These are phyloP conservation scores for Toxostoma redivivum DNA, from an alignment of 2,113 vertebrate species.

Conservation along the genomic window DNA sequence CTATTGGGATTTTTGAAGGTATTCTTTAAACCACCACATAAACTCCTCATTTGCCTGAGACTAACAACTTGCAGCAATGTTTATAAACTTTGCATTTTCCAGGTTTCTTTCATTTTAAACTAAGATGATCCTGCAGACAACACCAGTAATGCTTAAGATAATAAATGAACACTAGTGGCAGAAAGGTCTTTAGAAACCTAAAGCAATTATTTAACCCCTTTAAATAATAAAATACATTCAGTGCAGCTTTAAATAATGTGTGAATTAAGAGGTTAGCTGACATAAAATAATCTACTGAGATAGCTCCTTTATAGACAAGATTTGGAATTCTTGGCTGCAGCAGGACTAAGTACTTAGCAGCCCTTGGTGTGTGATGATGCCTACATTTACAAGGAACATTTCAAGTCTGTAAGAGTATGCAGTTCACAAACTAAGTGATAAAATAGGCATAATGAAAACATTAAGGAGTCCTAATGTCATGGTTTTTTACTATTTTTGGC, in stretches of 20 bases:
- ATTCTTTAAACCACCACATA: not conserved
- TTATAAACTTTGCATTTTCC: not conserved
- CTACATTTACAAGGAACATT: not conserved
- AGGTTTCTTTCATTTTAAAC: not conserved
- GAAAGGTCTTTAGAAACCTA: not conserved
- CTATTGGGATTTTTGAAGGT: not conserved
- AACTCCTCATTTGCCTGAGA: not conserved
- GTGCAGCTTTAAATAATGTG: not conserved
- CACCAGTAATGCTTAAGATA: not conserved
- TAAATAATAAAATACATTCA: not conserved
- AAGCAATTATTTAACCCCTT: not conserved
- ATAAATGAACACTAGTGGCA: not conserved
- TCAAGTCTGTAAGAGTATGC: not conserved
- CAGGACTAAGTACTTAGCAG: not conserved
- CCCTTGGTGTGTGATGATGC: not conserved
- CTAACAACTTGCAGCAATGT: not conserved
- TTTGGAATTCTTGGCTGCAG: not conserved
- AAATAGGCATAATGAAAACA: not conserved
- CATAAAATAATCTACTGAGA: not conserved
- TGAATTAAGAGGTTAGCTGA: not conserved
- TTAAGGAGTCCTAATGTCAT: not conserved
- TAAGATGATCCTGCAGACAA: not conserved
- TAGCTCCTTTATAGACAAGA: not conserved
- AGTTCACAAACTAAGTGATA: not conserved
- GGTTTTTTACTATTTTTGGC: not conserved